Conservation (phyloP, 2,797 vertebrate genomes). For the Graptemys geographica region DNA sequence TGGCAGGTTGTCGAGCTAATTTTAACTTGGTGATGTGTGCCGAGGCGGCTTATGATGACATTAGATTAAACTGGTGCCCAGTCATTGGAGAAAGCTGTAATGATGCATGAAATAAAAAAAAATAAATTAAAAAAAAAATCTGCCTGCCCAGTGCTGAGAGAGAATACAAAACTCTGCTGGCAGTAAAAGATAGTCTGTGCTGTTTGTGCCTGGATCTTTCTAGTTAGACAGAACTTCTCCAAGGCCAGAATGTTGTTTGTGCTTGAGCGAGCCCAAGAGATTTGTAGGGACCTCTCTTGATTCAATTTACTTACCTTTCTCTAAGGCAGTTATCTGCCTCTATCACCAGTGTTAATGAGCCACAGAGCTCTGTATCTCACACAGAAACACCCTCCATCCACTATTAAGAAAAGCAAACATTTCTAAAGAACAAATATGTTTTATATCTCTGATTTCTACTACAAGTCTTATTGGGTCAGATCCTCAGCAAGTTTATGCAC, state of each 20-base stretch:
- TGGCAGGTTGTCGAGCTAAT: neutral
- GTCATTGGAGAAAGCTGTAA: conserved; percentile 47
- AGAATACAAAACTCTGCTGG: neutral
- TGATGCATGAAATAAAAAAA: conserved; percentile 57
- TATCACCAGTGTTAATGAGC: neutral
- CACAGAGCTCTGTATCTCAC: neutral
- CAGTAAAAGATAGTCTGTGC: neutral
- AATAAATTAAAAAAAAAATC: neutral
- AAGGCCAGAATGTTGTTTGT: neutral
- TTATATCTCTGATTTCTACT: neutral
- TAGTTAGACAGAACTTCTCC: neutral
- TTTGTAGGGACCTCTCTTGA: neutral
- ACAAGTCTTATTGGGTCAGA: neutral
- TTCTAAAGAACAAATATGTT: neutral
- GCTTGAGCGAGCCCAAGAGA: neutral
- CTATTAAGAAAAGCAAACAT: neutral
- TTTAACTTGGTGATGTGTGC: neutral
- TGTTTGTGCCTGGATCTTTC: conserved; percentile 2
- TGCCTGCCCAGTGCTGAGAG: neutral
- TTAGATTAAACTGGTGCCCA: conserved; percentile 12
- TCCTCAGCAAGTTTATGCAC: neutral
- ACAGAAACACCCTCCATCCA: neutral
- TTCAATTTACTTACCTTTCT: neutral
- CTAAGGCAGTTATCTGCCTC: neutral
- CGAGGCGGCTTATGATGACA: conserved; percentile 17